phyloP scores from a whole-genome alignment of 2,888 invertebrate species.

The Hesperia comma region DNA sequence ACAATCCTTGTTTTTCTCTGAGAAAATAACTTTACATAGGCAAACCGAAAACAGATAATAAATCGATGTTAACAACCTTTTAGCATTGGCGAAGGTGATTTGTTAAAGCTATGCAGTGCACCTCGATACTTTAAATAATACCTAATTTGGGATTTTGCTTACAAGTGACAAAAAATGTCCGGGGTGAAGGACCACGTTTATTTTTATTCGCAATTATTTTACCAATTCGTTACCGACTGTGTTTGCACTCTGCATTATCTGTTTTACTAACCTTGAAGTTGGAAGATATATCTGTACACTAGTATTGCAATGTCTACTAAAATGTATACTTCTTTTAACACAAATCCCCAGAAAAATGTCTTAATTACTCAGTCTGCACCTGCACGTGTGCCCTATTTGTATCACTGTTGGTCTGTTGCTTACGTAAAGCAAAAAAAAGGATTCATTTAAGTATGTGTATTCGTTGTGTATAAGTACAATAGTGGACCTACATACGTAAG shows the following conservation, averaged over 20 bases:
- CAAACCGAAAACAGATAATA: constrained; percentile 13
- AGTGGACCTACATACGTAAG: too few species aligned
- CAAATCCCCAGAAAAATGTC: too few species aligned
- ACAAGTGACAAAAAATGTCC: constrained; percentile 16
- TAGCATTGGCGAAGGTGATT: constrained; percentile 23
- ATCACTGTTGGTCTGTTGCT: too few species aligned
- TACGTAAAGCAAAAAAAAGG: too few species aligned
- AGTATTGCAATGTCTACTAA: too few species aligned
- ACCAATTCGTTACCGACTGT: not conserved
- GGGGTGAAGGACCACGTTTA: constrained; percentile 11
- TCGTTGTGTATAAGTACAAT: too few species aligned
- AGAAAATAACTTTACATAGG: constrained; percentile 5
- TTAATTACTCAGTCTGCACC: too few species aligned
- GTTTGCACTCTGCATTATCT: not conserved
- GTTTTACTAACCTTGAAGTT: too few species aligned
- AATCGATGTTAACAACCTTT: constrained; percentile 9
- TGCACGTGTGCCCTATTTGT: too few species aligned
- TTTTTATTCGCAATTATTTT: constrained; percentile 4
- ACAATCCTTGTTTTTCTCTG: constrained; percentile 5
- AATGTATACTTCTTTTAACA: too few species aligned
- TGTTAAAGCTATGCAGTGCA: not conserved
- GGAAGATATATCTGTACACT: too few species aligned
- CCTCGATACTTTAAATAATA: not conserved
- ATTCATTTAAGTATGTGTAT: too few species aligned
- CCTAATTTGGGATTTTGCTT: not conserved